Evolutionary conservation across 1,140 invertebrate species (phyloP), one percentile per base, ranked within the genome.

Genomic region (Leptinotarsa undecemlineata): DNA sequence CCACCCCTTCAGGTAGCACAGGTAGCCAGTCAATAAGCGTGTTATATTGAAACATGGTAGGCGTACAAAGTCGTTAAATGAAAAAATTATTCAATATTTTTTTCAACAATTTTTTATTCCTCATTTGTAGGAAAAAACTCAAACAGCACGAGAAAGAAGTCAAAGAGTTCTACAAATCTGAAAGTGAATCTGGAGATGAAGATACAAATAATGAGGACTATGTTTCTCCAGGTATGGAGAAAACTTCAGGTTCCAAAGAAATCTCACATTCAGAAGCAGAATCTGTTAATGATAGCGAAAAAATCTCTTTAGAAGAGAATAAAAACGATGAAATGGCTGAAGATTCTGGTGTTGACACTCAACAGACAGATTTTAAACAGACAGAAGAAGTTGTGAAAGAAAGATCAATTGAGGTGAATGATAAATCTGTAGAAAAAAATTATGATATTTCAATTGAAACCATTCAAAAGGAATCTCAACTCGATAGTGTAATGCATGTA

Each of bases 131-230:
- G 6, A 84, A 85, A 81, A 81, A 86, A 74, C 78, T 90, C 71
- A 85, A 89, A 81, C 83, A 89, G 81, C 85, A 87, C 75, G 87
- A 90, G 81, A 90, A 89, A 80, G 86, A 88, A 84, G 87, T 89
- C 66, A 86, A 89, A 79, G 85, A 88, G 77, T 85, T 90, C 77
- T 91, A 88, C 78, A 89, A 89, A 82, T 90, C 88, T 82, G 89
- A 90, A 73, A 84, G 85, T 66, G 88, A 90, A 74, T 81, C 84
- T 57, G 83, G 85, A 74, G 75, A 80, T 21, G 76, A 76, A 74
- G 76, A 80, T 57, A 57, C 73, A 13, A 60, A 77, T 69, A 73
- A 77, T 61, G 8, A 60, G 15, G 76, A 77, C n/a, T 74, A 74
- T 74, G 48, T 71, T 11, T 69, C 74, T 62, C 51, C 51, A 57